These are phyloP conservation scores for Picathartes gymnocephalus DNA, from an alignment of 2,113 vertebrate species.

Conservation along the genomic window DNA sequence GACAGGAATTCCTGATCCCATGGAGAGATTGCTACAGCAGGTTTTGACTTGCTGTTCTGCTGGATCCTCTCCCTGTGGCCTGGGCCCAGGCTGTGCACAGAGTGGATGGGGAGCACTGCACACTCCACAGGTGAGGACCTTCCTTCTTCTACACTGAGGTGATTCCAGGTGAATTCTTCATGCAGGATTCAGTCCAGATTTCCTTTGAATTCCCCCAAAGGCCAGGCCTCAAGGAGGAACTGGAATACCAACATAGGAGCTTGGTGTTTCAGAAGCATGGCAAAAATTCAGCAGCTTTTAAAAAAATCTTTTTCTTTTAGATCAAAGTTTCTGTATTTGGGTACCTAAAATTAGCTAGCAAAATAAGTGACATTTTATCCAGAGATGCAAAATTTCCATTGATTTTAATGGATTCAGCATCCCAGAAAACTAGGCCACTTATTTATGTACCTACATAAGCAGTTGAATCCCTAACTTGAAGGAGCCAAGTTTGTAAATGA, in stretches of 20 bases:
- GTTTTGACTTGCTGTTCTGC: neutral
- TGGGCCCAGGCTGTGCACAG: neutral
- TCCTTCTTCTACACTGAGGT: neutral
- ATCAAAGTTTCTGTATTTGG: slow-evolving; percentile 49
- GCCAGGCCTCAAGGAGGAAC: neutral
- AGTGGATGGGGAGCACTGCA: neutral
- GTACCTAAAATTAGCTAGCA: slow-evolving; percentile 40
- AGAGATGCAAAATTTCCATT: slow-evolving; percentile 44
- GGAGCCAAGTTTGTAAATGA: slow-evolving; percentile 27
- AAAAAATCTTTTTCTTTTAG: neutral
- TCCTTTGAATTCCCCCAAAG: neutral
- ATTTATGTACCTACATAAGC: slow-evolving; percentile 38
- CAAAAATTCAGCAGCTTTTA: neutral
- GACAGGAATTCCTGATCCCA: neutral
- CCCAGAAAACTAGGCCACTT: slow-evolving; percentile 52
- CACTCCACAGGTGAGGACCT: neutral
- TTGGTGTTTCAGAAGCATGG: neutral
- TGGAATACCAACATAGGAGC: neutral
- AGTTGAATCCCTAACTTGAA: slow-evolving; percentile 10
- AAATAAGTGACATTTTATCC: slow-evolving; percentile 31
- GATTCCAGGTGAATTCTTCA: neutral
- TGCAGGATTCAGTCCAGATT: neutral
- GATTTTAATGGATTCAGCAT: slow-evolving; percentile 62
- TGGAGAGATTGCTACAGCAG: neutral
- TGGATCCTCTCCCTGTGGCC: neutral